Conservation (phyloP, 2,797 vertebrate species). For the Lacerta agilis region DNA sequence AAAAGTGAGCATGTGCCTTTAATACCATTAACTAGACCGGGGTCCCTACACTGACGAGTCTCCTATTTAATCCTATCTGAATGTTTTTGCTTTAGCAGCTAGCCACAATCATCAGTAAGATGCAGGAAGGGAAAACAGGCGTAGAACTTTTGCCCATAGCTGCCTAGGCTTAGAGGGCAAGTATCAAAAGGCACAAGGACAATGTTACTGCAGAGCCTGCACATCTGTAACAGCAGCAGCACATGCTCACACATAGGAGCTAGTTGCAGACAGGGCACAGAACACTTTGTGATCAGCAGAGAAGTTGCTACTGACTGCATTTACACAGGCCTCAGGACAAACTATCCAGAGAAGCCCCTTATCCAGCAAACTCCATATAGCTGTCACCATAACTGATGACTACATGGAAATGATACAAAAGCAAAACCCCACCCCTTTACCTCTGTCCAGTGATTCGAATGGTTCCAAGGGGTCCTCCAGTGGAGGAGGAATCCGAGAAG, state of each 20-base stretch:
- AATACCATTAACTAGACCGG: not conserved
- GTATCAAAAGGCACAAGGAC: not conserved
- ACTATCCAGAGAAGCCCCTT: not conserved
- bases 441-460: conserved; percentile 76
- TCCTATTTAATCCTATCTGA: not conserved
- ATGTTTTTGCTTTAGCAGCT: not conserved
- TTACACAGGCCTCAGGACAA: not conserved
- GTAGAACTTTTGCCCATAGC: not conserved
- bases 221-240: not conserved
- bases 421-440: conserved; percentile 47
- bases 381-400: not conserved
- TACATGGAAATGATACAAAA: not conserved
- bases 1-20: not conserved
- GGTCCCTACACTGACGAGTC: not conserved
- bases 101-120: not conserved
- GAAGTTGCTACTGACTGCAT: not conserved
- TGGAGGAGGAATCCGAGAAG: conserved; percentile 72
- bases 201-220: not conserved
- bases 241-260: not conserved
- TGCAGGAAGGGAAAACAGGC: not conserved
- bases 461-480: conserved; percentile 78
- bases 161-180: not conserved
- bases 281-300: not conserved
- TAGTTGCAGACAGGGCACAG: not conserved
- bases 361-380: not conserved